Base-by-base conservation (phyloP, 2,797 vertebrate genomes). In the Eurystomus glaucurus region DNA sequence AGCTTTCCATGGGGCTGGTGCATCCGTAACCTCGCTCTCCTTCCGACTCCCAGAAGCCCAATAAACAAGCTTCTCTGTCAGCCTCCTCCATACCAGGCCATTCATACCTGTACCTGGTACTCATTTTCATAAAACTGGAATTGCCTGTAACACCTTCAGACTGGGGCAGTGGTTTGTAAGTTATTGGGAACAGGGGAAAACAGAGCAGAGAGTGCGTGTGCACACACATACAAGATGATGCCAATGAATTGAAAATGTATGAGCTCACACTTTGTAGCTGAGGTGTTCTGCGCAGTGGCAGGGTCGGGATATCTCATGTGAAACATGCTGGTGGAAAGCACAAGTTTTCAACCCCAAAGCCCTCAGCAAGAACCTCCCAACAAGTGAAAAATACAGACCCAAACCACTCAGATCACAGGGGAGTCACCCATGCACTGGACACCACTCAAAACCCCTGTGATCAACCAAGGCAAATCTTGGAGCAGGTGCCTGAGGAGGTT, bases 161-260 rank as follows among this genome's bases (percentile, higher is more conserved):
- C 0, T 14, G 35, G 33, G 26, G 9, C 61, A 52, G 65, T 17
- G 10, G n/a, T 31, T 92, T 1, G 0, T 22, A 83, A 61, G 21
- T 43, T 68, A n/a, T 0, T 58, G 1, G 52, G 23, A 86, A 86
- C 7, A 41, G 46, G 9, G 51, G 13, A 77, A 74, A 22, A 60
- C 18, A 55, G 35, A 79, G 15, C 54, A 62, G 18, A 0, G 0
- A 74, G n/a, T 1, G 0, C 0, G 0, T 3, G 31, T 16, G 26
- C 14, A 3, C 13, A 21, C 16, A 45, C 51, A 33, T 11, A 62
- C 10, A 46, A 11, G 13, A 18, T 14, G n/a, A 46, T 17, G 14
- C 15, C 8, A 60, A 60, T 17, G 33, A 74, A 79, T 22, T 45
- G 77, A 83, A 75, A 54, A 75, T 17, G 29, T 1, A 39, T 2